Base-by-base conservation (phyloP, 2,888 invertebrate genomes). In the Venusia cambrica region DNA sequence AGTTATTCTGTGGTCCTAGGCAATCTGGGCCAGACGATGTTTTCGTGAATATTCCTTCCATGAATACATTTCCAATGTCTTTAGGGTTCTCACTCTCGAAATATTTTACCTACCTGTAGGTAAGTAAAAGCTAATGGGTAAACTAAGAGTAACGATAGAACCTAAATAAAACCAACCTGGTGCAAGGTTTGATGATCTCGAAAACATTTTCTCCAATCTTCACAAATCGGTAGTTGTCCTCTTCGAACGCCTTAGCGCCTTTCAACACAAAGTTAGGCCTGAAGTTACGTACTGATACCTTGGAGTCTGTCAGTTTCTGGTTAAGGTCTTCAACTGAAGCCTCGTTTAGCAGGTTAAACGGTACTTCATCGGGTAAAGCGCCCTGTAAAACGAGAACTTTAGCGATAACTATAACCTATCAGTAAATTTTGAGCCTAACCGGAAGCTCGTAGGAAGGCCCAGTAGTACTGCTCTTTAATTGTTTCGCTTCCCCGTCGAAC, bases 221-320 rank as follows among this genome's bases (percentile, higher is more conserved):
- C 2, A 94, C 65, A 80, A 90, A 94, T 32, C 90, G 88, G 93
- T 93, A 94, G 3, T 78, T 68, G 54, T 94, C 94, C 68, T 94
- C 93, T 1, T 89, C 92, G 53, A 88, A 91, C 0, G 92, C 69
- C 22, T 73, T 54, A 1, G 88, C 81, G 0, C 89, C 90, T 34
- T 88, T 80, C 1, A 94, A 70, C 3, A 93, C 79, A 52, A 94
- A 92, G 68, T 93, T 94, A 0, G 92, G 91, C 21, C 94, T 85
- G 66, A 94, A 94, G 44, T 90, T 87, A 4, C 81, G 71, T n/a
- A 56, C 50, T 0, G 71, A 51, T 0, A 93, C 89, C 2, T 85
- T 73, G 5, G 44, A 31, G 15, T 81, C 75, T 0, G 83, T 63
- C 14, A 93, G 52, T 0, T 90, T 89, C 1, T 67, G 76, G 59